Evolutionary conservation across 2,797 vertebrate species (phyloP).

Genomic region (Typhlichthys eigenmanni): DNA sequence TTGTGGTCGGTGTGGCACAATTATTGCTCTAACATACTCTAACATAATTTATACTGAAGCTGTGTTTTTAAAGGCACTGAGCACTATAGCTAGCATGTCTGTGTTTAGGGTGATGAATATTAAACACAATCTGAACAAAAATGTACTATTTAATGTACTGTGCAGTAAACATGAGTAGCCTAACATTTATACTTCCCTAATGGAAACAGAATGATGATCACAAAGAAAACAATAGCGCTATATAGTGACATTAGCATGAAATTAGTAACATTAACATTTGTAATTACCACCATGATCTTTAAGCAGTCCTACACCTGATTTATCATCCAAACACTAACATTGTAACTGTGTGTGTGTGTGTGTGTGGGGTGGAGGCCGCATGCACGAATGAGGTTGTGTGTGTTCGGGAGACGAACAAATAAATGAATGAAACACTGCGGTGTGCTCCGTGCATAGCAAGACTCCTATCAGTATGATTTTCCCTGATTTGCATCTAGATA

Average conservation of each 20-base stretch:
- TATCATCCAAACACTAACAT: constrained; percentile 37
- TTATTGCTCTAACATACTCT: too few species aligned
- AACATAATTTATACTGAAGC: neutral
- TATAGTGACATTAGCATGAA: constrained; percentile 37
- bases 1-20: too few species aligned
- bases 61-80: neutral
- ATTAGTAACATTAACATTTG: constrained; percentile 44
- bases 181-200: too few species aligned
- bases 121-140: constrained; percentile 32
- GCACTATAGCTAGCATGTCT: neutral
- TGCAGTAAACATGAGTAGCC: too few species aligned
- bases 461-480: constrained; percentile 68
- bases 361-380: neutral
- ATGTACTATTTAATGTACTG: constrained; percentile 8
- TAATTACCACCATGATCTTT: constrained; percentile 45
- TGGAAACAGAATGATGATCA: too few species aligned
- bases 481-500: constrained; percentile 84
- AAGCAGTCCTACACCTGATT: constrained; percentile 42
- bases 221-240: constrained; percentile 25
- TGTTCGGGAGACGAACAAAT: constrained; percentile 27
- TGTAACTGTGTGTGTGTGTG: constrained; percentile 15
- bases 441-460: constrained; percentile 19
- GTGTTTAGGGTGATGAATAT: constrained; percentile 23
- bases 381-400: constrained; percentile 15
- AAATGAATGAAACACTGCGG: constrained; percentile 31